Conservation (phyloP, 2,113 vertebrate species). For the Progne subis region DNA sequence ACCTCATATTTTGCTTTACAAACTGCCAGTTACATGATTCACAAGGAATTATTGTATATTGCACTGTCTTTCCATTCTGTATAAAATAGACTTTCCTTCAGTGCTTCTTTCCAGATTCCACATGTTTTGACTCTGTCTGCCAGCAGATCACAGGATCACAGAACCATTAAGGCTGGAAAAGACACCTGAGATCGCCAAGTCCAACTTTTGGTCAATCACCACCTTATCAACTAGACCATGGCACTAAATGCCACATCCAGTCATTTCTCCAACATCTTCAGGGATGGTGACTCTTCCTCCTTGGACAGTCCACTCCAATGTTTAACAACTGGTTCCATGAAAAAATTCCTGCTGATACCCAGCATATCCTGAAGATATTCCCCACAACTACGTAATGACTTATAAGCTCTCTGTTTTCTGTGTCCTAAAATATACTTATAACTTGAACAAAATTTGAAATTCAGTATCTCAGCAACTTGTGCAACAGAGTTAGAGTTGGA, state of each 20-base stretch:
- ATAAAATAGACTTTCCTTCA: constrained; percentile 8
- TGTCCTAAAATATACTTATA: not conserved
- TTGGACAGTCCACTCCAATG: not conserved
- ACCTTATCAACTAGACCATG: not conserved
- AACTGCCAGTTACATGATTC: constrained; percentile 15
- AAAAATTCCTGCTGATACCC: not conserved
- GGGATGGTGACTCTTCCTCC: not conserved
- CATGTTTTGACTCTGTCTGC: not conserved
- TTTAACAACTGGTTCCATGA: not conserved
- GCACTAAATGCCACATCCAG: not conserved
- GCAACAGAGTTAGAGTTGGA: not conserved
- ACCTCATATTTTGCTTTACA: not conserved
- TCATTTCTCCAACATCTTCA: not conserved
- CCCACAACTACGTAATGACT: not conserved
- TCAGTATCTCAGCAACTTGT: not conserved
- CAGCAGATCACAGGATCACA: not conserved
- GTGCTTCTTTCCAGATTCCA: not conserved
- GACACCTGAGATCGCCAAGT: not conserved
- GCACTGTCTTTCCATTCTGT: not conserved
- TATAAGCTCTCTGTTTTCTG: not conserved
- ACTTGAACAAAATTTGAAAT: not conserved
- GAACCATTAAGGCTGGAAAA: not conserved
- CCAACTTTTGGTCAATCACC: not conserved
- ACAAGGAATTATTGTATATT: not conserved
- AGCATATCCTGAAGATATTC: not conserved